Conservation (phyloP, 2,888 invertebrate species). For the Eupithecia inturbata region DNA sequence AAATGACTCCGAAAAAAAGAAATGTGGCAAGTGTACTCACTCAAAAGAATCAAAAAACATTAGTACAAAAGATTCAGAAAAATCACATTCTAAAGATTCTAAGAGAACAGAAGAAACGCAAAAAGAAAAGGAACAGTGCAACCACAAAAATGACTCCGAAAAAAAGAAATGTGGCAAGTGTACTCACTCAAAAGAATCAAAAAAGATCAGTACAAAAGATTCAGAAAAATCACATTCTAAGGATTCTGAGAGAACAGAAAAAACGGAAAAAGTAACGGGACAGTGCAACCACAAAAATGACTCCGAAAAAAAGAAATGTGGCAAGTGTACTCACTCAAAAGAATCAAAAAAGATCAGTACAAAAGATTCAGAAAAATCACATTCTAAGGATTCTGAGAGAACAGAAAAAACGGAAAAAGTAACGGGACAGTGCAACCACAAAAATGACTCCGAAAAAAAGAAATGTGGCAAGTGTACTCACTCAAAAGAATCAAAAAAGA, state of each 20-base stretch:
- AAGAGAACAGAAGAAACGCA: background rate
- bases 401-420: background rate
- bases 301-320: slow-evolving; percentile 1
- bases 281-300: background rate
- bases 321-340: background rate
- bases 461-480: background rate
- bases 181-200: background rate
- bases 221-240: background rate
- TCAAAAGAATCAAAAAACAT: background rate
- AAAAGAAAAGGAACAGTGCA: background rate
- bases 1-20: background rate
- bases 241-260: background rate
- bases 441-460: background rate
- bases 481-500: background rate
- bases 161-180: slow-evolving; percentile 1
- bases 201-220: background rate
- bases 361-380: slow-evolving; percentile 6
- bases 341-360: background rate
- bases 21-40: background rate
- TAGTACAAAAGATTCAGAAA: background rate
- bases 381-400: background rate
- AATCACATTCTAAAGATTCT: background rate
- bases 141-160: background rate
- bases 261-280: background rate
- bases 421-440: background rate